Evolutionary conservation across 2,888 invertebrate species (phyloP).

Genomic region (Odontothrips loti): DNA sequence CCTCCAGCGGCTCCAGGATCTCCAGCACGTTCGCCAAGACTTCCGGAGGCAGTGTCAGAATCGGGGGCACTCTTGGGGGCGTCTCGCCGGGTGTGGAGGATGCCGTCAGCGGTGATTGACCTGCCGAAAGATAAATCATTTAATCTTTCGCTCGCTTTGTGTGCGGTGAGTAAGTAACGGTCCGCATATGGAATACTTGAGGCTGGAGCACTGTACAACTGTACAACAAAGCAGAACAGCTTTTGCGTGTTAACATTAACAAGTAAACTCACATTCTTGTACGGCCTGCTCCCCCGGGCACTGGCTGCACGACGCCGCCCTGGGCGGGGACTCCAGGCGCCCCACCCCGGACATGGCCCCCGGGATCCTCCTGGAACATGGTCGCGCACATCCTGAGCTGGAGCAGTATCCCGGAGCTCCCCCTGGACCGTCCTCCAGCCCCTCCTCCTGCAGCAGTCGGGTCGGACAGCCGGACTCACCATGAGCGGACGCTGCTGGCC

Average conservation of each 20-base stretch:
- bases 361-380: background rate
- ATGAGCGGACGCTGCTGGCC: background rate
- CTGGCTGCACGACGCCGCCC: background rate
- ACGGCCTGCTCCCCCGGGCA: no score
- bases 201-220: no score
- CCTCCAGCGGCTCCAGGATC: slow-evolving; percentile 5
- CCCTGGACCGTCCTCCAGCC: background rate
- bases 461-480: background rate
- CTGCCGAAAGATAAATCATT: no score
- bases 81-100: no score
- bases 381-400: background rate
- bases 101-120: no score
- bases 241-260: no score
- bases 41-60: background rate
- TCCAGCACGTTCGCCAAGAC: background rate
- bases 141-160: no score
- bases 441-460: background rate
- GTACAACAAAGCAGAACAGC: no score
- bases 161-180: no score
- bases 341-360: background rate
- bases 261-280: no score
- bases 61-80: background rate
- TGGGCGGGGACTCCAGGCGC: background rate
- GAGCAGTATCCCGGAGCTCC: background rate
- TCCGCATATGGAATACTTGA: no score